Percentiles rank a stretch among this genome's conserved stretches.
phyloP scores from a whole-genome alignment of 2,797 vertebrate species.

The Anomalospiza imberbis region DNA sequence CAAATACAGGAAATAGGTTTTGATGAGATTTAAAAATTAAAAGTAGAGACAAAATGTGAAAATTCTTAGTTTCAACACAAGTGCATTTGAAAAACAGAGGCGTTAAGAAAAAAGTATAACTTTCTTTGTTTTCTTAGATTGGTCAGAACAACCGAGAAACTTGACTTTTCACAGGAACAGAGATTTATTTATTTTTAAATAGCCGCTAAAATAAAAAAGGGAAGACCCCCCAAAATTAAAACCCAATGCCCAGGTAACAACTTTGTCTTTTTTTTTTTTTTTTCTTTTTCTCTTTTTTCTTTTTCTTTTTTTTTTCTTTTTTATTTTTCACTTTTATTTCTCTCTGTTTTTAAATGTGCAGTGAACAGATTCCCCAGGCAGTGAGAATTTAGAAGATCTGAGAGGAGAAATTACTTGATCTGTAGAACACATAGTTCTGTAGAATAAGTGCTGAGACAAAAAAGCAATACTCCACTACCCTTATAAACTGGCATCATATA shows the following conservation, averaged over 20 bases:
- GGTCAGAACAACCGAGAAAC: background rate
- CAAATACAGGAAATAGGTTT: background rate
- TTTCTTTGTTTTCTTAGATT: background rate
- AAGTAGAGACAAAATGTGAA: background rate
- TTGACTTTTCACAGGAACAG: background rate
- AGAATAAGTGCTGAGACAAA: background rate
- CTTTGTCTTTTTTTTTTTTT: background rate
- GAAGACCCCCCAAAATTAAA: rapidly evolving
- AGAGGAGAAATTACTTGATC: background rate
- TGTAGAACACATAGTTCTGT: background rate
- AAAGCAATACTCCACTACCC: background rate
- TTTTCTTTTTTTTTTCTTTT: too few species aligned
- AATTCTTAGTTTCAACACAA: background rate
- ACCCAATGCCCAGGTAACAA: background rate
- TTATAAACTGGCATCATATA: background rate
- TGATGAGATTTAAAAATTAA: background rate
- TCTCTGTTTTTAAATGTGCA: background rate
- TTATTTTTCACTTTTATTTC: too few species aligned
- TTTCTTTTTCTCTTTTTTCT: too few species aligned
- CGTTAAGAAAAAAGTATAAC: background rate
- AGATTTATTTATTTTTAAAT: background rate
- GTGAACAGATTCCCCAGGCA: background rate
- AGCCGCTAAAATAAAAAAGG: background rate
- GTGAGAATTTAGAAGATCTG: background rate
- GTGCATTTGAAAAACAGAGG: background rate